Conservation (phyloP, 2,113 vertebrate species). For the Pollachius pollachius region DNA sequence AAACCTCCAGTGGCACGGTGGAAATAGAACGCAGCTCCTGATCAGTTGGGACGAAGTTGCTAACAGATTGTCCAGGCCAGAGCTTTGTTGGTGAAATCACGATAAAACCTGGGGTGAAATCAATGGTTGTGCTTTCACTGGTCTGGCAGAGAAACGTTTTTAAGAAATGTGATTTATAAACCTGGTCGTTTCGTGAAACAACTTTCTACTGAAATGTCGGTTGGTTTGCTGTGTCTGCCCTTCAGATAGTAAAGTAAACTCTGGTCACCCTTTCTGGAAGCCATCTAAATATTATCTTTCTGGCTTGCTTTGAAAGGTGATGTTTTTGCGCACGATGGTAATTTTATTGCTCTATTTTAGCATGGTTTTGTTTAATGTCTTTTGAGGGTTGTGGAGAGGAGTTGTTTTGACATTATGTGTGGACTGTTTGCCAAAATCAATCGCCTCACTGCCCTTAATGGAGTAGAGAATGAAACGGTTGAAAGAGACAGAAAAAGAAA, state of each 20-base stretch:
- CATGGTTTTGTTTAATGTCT: background rate
- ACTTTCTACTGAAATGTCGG: conserved; percentile 20
- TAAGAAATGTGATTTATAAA: conserved; percentile 49
- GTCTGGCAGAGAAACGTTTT: background rate
- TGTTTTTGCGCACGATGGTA: no score
- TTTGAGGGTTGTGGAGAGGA: conserved; percentile 14
- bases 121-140: no score
- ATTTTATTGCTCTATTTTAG: no score
- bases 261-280: conserved; percentile 4
- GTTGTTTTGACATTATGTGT: conserved; percentile 17
- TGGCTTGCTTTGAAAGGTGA: no score
- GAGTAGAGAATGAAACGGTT: background rate
- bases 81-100: no score
- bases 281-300: no score
- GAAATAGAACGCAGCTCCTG: conserved; percentile 2
- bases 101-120: no score
- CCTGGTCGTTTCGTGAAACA: background rate
- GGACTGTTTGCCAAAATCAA: conserved; percentile 23
- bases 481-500: background rate
- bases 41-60: background rate
- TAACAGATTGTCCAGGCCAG: no score
- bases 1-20: conserved; percentile 8
- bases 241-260: conserved; percentile 8
- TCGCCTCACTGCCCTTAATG: background rate
- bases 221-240: conserved; percentile 23